Evolutionary conservation across 2,113 vertebrate genomes (phyloP), one percentile per base, ranked within the genome.

Genomic region (Pelecanus crispus): DNA sequence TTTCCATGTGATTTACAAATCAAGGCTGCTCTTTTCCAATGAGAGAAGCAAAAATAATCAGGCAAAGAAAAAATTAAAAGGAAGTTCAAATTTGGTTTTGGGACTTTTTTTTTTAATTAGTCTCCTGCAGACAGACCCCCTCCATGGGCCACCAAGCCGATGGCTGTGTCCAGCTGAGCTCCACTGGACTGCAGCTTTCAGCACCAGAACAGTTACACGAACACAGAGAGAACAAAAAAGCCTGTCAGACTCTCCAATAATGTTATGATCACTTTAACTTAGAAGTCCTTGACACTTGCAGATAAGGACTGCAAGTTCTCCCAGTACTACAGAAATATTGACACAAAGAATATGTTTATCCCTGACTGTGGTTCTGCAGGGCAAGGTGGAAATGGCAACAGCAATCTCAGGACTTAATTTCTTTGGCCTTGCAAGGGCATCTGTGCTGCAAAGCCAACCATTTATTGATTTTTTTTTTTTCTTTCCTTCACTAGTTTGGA

Each of bases 301-400:
- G 96, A 96, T 97, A 97, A 96, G 94, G 65, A 96, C 95, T 92
- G 90, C 91, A 86, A 94, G 90, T 97, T 94, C 96, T 92, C 58
- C 90, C 3, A 0, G 82, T 96, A 81, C 90, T 93, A 85, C 91
- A 91, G 94, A 92, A 96, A 95, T 97, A 94, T 96, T 97, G 97
- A 97, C 96, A 97, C 92, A 97, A 96, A 89, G 85, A 96, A 92
- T 88, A 61, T 97, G 95, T 96, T 97, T 97, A 96, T 97, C 73
- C 91, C 95, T 63, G 59, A 18, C 66, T 89, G 70, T 55, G 40
- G 75, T 94, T 91, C 79, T 75, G 87, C 95, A 83, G 92, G 79
- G 75, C 92, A 95, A 95, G 86, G 91, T 91, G 90, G 95, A 97
- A 97, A 96, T 0, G 9, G 61, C 82, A 94, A 90, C 77, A 90